These are phyloP conservation scores for Leptinotarsa rubiginosa DNA, from an alignment of 2,888 invertebrate genomes.

Conservation along the genomic window DNA sequence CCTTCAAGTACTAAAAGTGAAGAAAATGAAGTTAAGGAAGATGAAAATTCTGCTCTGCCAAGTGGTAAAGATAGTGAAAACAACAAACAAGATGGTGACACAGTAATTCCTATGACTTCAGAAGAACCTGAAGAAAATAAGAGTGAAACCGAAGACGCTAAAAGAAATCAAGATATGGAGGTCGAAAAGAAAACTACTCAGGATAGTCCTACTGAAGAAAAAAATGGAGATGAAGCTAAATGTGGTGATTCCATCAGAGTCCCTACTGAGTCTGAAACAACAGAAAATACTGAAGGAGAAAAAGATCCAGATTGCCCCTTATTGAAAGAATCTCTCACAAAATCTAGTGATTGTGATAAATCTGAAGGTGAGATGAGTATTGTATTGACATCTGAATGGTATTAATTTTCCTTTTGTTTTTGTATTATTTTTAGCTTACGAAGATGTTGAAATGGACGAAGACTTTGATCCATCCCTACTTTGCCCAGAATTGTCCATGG, in stretches of 20 bases:
- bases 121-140: background rate
- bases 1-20: conserved; percentile 8
- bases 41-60: background rate
- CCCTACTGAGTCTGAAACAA: background rate
- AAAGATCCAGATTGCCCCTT: conserved; percentile 28
- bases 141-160: background rate
- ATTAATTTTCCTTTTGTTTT: background rate
- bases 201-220: background rate
- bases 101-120: background rate
- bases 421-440: conserved; percentile 31
- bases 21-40: conserved; percentile 1
- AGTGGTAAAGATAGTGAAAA: background rate
- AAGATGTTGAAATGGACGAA: conserved; percentile 46
- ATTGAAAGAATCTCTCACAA: conserved; percentile 39
- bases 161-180: background rate
- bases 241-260: background rate
- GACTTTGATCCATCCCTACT: conserved; percentile 60
- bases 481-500: conserved; percentile 63
- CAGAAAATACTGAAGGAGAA: conserved; percentile 17
- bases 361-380: conserved; percentile 17
- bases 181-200: background rate
- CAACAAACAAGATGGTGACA: conserved; percentile 7
- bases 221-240: background rate
- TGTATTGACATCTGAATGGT: background rate
- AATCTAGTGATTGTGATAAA: conserved; percentile 25